phyloP scores from a whole-genome alignment of 2,797 vertebrate species.

The Darevskia mixta region DNA sequence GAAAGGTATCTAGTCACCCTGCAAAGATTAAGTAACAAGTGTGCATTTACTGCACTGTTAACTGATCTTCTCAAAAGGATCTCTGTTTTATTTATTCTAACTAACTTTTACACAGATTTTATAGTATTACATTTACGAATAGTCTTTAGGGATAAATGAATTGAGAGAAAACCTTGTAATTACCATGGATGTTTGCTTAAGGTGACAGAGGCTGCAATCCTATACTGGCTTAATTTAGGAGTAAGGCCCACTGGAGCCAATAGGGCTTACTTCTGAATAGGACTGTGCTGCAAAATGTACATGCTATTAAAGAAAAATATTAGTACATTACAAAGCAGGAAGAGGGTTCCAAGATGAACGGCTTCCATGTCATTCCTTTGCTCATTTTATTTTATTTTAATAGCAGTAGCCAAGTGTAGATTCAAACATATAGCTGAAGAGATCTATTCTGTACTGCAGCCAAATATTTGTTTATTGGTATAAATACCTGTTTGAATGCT shows the following conservation, averaged over 20 bases:
- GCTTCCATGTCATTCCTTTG: conserved; percentile 62
- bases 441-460: neutral
- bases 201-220: neutral
- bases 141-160: conserved; percentile 6
- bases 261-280: neutral
- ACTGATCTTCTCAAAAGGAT: neutral
- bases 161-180: neutral
- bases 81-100: conserved; percentile 3
- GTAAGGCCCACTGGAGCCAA: neutral
- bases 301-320: neutral
- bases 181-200: neutral
- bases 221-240: neutral
- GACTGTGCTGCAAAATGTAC: neutral
- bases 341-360: conserved; percentile 57
- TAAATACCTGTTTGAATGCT: neutral
- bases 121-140: neutral
- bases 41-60: neutral
- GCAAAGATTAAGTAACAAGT: conserved; percentile 12
- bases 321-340: neutral
- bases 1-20: neutral
- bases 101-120: conserved; percentile 15
- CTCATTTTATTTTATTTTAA: conserved; percentile 73
- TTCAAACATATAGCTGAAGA: neutral
- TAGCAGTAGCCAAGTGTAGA: conserved; percentile 53
- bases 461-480: neutral